phyloP scores from a whole-genome alignment of 2,113 vertebrate species.

The Caranx melampygus region DNA sequence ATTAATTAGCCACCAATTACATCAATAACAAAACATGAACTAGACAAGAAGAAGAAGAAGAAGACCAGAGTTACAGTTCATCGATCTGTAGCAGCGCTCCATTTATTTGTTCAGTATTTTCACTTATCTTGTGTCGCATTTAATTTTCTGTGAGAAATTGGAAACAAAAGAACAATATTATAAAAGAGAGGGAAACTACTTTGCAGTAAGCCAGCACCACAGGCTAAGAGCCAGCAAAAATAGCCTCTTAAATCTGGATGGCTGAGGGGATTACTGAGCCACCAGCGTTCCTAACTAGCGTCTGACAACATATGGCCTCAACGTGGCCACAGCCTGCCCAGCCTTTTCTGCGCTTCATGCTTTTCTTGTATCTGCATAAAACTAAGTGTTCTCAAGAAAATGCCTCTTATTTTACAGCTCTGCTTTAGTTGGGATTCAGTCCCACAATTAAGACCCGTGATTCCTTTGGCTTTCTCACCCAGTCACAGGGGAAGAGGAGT shows the following conservation, averaged over 20 bases:
- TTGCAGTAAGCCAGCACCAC: slow-evolving; percentile 62
- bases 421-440: slow-evolving; percentile 17
- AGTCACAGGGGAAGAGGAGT: slow-evolving; percentile 16
- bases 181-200: slow-evolving; percentile 45
- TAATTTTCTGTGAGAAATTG: slow-evolving; percentile 18
- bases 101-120: slow-evolving; percentile 1
- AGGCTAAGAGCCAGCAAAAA: slow-evolving; percentile 80
- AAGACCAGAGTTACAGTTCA: background rate
- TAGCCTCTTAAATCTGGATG: slow-evolving; percentile 81
- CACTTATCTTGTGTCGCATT: background rate
- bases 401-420: slow-evolving; percentile 3
- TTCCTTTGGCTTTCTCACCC: slow-evolving; percentile 18
- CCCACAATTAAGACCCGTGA: slow-evolving; percentile 18
- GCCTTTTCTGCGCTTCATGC: slow-evolving; percentile 29
- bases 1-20: slow-evolving; percentile 31
- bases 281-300: slow-evolving; percentile 64
- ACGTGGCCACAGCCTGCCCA: slow-evolving; percentile 38
- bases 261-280: slow-evolving; percentile 81
- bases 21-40: slow-evolving; percentile 10
- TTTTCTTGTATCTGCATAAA: slow-evolving; percentile 48
- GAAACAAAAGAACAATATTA: slow-evolving; percentile 16
- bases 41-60: no score
- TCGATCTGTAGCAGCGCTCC: background rate
- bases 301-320: slow-evolving; percentile 74
- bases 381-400: slow-evolving; percentile 11